phyloP scores from a whole-genome alignment of 2,888 invertebrate genomes.

The Allacma fusca region DNA sequence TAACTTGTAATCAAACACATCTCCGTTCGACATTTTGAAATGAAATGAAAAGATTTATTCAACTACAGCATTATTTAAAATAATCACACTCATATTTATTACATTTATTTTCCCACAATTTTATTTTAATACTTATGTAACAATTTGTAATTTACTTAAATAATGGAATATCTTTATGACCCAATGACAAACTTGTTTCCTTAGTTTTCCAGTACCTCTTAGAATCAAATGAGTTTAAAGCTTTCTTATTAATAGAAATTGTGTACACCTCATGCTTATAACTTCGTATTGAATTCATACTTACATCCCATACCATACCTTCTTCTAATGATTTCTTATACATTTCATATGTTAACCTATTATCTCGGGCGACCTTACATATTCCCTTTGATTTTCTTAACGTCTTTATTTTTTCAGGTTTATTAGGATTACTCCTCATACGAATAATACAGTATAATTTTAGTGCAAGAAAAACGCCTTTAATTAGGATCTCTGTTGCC shows the following conservation, averaged over 20 bases:
- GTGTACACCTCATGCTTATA: slow-evolving; percentile 5
- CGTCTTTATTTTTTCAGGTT: no score
- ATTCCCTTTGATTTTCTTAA: no score
- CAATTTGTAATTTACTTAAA: no score
- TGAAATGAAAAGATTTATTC: no score
- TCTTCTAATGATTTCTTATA: not conserved
- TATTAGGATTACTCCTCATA: no score
- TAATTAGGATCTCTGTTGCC: not conserved
- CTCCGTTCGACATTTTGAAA: not conserved
- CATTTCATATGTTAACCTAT: not conserved
- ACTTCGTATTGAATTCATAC: not conserved
- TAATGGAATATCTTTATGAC: not conserved
- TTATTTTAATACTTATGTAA: no score
- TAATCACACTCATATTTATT: no score
- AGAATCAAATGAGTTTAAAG: not conserved
- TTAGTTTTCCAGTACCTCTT: not conserved
- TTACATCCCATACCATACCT: not conserved
- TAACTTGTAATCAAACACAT: no score
- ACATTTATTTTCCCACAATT: no score
- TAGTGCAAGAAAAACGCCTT: not conserved
- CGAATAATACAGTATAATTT: slow-evolving; percentile 28
- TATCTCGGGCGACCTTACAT: not conserved
- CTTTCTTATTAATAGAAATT: not conserved
- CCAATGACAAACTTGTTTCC: not conserved
- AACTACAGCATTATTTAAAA: no score